These are phyloP conservation scores for Sympetrum striolatum DNA, from an alignment of 2,888 invertebrate genomes.

Conservation along the genomic window DNA sequence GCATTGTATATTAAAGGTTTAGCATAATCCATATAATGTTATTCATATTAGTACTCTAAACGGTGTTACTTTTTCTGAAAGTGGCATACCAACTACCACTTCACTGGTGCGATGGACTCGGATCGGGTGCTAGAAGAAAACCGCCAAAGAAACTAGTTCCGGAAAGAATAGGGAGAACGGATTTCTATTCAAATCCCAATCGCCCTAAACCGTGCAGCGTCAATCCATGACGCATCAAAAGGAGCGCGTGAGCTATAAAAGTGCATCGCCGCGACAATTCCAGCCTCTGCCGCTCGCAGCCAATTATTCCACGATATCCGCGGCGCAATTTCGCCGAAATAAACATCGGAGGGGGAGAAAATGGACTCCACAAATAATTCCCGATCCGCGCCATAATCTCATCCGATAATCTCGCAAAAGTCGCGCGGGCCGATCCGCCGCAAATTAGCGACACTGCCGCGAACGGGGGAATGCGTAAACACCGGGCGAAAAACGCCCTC, in stretches of 20 bases:
- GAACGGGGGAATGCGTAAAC: neutral
- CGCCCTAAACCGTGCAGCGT: too few species aligned
- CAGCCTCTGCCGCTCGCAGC: neutral
- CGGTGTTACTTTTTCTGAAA: too few species aligned
- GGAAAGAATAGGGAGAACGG: too few species aligned
- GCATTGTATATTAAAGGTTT: too few species aligned
- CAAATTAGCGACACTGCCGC: slow-evolving; percentile 24
- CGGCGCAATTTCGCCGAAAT: neutral
- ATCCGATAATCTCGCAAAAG: neutral
- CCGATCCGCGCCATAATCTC: neutral
- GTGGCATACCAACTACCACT: too few species aligned
- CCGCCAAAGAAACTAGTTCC: too few species aligned
- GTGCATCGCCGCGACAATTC: neutral
- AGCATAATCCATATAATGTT: too few species aligned
- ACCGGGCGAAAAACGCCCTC: neutral
- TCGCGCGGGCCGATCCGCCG: neutral
- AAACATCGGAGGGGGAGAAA: neutral
- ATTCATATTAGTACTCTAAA: too few species aligned
- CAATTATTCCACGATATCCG: neutral
- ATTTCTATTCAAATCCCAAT: too few species aligned
- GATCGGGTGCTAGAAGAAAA: too few species aligned
- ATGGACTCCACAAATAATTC: neutral
- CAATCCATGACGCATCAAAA: too few species aligned
- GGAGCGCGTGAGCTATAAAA: neutral
- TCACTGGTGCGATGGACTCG: too few species aligned